Percentiles rank a stretch among this genome's conserved stretches.
These are phyloP conservation scores for Halictus quadricinctus DNA, from an alignment of 2,888 invertebrate genomes.

Conservation along the genomic window DNA sequence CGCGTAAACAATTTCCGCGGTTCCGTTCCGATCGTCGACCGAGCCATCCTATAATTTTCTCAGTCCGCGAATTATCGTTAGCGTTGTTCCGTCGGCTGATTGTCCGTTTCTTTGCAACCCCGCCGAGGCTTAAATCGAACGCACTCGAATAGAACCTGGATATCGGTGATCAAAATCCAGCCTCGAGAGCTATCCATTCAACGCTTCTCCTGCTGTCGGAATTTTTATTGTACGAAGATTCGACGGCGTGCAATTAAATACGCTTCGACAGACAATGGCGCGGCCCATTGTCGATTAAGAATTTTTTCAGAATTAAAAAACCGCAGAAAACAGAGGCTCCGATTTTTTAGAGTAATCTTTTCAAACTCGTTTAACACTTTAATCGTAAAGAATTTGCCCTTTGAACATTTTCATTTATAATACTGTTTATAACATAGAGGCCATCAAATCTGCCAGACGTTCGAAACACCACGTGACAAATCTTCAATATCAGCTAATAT, in stretches of 20 bases:
- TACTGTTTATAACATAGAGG: no score
- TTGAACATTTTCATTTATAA: neutral
- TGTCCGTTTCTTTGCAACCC: neutral
- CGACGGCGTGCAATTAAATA: neutral
- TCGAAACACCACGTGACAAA: no score
- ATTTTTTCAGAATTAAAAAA: neutral
- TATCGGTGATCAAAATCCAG: slow-evolving; percentile 7
- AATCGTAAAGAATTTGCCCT: neutral
- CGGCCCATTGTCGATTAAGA: neutral
- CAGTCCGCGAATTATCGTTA: slow-evolving; percentile 56
- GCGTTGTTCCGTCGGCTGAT: slow-evolving; percentile 26
- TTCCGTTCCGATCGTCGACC: slow-evolving; percentile 40
- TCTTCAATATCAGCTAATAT: no score
- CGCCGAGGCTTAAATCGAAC: neutral
- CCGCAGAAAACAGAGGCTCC: neutral
- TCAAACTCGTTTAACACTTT: neutral
- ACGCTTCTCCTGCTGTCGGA: neutral
- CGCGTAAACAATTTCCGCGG: slow-evolving; percentile 43
- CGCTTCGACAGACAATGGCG: neutral
- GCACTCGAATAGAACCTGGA: slow-evolving; percentile 3
- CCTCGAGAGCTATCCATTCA: slow-evolving; percentile 17
- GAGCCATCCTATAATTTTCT: slow-evolving; percentile 47
- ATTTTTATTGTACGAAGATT: slow-evolving; percentile 27
- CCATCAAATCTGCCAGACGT: no score
- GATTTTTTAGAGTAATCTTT: neutral